Base-by-base conservation (phyloP, 2,888 invertebrate species). In the Trichopoda pennipes region DNA sequence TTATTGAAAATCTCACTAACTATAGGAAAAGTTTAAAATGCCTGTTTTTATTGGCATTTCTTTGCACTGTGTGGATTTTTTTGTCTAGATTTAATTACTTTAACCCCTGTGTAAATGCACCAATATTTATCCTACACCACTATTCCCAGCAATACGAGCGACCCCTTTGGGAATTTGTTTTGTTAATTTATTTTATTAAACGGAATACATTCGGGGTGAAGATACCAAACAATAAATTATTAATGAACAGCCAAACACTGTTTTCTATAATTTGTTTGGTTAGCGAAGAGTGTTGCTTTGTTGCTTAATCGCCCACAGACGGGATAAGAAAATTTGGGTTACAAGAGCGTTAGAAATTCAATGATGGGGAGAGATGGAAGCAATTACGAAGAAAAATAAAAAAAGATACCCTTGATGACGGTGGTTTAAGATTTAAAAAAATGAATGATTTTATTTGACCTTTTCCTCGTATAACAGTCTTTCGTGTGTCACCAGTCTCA, bases 161-260 rank as follows among this genome's bases (percentile, higher is more conserved):
- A 28, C 38, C 38, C 12, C 38, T 44, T 4, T 44, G 16, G 38
- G 42, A 44, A n/a, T 44, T 28, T 1, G 28, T 28, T 28, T 2
- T 28, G 16, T 44, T 44, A 14, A 16, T 44, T 44, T 44, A 1
- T n/a, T 44, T 44, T 44, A 14, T 14, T 14, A 14, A 14, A 1
- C 10, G 14, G 1, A 1, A 12, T 38, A 14, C 9, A 38, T 38
- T 44, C 4, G 16, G 42, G 6, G 16, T 44, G 42, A 44, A 44
- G 42, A 44, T 44, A n/a, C 10, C 12, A 44, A 44, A 16, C 14
- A 44, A 44, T 44, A 63, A 49, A 63, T 63, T 16, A 19, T 63
- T 49, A 63, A 63, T 49, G 49, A 66, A 8, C 38, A 38, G 9
- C 10, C 38, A 23, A 53, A 53, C 35, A 42, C 66, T 23, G 23